A percentile compares a stretch with the other conserved stretches of the same genome.
phyloP scores from a whole-genome alignment of 2,797 vertebrate genomes.

The Furcifer pardalis region DNA sequence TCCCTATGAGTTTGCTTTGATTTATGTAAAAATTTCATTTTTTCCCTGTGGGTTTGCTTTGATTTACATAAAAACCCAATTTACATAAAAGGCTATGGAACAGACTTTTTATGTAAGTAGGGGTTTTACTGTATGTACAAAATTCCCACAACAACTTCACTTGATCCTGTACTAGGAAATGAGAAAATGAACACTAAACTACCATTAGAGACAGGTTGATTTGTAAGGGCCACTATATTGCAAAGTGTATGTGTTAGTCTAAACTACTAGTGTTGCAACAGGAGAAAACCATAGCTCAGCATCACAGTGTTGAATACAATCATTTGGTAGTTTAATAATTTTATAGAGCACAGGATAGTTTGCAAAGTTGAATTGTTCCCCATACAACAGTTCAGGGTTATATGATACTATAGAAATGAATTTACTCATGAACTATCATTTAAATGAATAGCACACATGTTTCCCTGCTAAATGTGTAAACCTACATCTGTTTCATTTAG shows the following conservation, averaged over 20 bases:
- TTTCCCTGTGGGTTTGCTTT: no score
- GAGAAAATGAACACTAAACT: neutral
- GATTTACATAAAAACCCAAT: no score
- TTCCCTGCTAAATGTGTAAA: neutral
- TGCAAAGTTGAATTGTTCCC: neutral
- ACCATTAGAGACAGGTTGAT: neutral
- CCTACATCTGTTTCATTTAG: conserved; percentile 64
- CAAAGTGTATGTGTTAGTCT: neutral
- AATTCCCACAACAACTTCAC: neutral
- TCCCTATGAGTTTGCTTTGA: no score
- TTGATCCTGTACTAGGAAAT: neutral
- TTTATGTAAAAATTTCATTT: no score
- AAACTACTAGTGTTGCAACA: neutral
- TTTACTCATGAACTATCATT: neutral
- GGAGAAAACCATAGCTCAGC: neutral
- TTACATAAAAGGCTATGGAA: no score
- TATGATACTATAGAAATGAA: neutral
- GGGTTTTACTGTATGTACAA: no score
- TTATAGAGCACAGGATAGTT: neutral
- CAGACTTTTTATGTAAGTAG: no score
- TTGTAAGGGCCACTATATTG: neutral
- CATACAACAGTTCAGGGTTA: neutral
- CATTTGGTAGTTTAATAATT: neutral
- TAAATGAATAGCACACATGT: neutral
- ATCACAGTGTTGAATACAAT: neutral